These are phyloP conservation scores for Gymnopithys bicolor DNA, from an alignment of 2,797 vertebrate species.

Conservation along the genomic window DNA sequence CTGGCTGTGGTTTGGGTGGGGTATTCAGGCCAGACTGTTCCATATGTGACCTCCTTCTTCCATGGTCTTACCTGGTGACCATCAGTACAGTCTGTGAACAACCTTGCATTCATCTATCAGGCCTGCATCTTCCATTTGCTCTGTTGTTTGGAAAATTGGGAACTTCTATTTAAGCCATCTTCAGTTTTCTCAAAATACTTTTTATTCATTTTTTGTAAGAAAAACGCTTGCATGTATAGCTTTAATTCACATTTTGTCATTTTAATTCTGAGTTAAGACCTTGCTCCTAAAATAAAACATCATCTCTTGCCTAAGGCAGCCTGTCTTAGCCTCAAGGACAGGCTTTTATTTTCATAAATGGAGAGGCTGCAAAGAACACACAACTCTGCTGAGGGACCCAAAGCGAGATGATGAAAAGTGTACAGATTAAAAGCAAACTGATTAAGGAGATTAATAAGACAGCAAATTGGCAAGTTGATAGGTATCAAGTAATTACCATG, in stretches of 20 bases:
- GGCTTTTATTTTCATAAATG: background rate
- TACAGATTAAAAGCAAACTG: background rate
- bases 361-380: background rate
- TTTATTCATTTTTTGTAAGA: background rate
- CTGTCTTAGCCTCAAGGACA: background rate
- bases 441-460: background rate
- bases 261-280: background rate
- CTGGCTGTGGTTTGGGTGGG: background rate
- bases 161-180: background rate
- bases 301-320: background rate
- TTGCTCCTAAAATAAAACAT: background rate
- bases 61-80: background rate
- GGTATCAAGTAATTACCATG: constrained; percentile 75
- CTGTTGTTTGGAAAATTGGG: background rate
- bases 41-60: background rate
- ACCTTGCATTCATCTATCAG: background rate
- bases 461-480: background rate
- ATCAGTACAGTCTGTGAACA: background rate
- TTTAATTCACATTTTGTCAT: background rate
- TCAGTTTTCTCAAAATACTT: background rate
- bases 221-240: background rate
- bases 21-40: background rate
- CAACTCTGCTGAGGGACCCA: background rate
- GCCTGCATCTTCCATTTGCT: background rate
- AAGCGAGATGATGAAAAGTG: background rate